Evolutionary conservation across 2,797 vertebrate genomes (phyloP), one percentile per base, ranked within the genome.

Genomic region (Eptatretus atami): DNA sequence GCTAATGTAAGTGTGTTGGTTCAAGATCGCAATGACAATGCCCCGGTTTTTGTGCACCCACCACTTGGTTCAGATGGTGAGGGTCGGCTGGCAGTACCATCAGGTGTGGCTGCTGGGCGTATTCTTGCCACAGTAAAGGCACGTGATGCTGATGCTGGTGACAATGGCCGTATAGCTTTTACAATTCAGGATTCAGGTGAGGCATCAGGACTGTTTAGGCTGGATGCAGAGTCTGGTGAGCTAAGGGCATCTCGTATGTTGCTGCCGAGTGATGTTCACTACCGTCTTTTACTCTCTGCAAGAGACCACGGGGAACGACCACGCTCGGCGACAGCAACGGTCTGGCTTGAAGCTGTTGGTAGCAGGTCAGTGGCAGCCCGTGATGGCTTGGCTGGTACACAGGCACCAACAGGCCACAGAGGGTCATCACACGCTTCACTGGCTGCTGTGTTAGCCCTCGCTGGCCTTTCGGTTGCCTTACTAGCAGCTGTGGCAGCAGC

Each of bases 181-280:
- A 88, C 84, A 75, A 81, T 95, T 54, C 78, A 80, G 69, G 74
- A 81, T n/a, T 87, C 87, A 14, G 88, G 88, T 14, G 94, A 95
- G 25, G 87, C 93, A 64, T 81, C 86, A 53, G 83, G 82, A 63
- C 78, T 94, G 67, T 93, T 95, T 69, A 73, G 86, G 63, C 84
- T 95, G 82, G 88, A 95, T 74, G 93, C 86, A 85, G 80, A 86
- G 71, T 92, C 83, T 0, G 88, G 88, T 1, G 88, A 95, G 71
- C 76, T 94, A 12, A 77, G 86, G 66, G 90, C 85, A 0, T 83
- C 84, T 0, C 76, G 86, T 63, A 73, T 81, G 57, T 79, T 90
- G 64, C 82, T 84, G 24, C 12, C 11, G 1, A 71, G 71, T 69
- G 84, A 85, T 25, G 57, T 25, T n/a, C 57, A 25, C n/a, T 92